Evolutionary conservation across 2,888 invertebrate species (phyloP), one percentile per base, ranked within the genome.

Genomic region (Acronicta alni): DNA sequence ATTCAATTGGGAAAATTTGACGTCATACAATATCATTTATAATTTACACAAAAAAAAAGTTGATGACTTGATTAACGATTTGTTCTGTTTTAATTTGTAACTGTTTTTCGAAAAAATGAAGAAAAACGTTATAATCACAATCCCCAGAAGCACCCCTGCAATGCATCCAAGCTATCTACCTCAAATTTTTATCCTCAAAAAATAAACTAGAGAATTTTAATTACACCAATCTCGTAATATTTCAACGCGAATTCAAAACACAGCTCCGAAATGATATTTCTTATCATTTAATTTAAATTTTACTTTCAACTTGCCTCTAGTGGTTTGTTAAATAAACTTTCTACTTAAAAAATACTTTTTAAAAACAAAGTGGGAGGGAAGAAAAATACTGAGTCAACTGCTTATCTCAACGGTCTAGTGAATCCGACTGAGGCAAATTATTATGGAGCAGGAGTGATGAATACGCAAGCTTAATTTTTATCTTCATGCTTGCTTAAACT

Each of bases 391-490:
- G 55, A 51, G 57, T 63, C 20, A 8, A 4, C 41, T 23, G 32
- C 66, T 72, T 73, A 73, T 73, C 73, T 55, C 54, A 47, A 47
- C 54, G 63, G 57, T 57, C 71, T 58, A 48, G 18, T 74, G 75
- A 64, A 67, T 67, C 58, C 64, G 67, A 67, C 75, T 67, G 64
- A 37, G 23, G 41, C 49, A 35, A 59, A 69, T 69, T 69, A 69
- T 69, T 69, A 69, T 59, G 65, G 44, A 37, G 38, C 55, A 47
- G 15, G 41, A 47, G 16, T 41, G 62, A 53, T 47, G 55, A 61
- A 55, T 39, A 37, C 17, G 17, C 32, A 44, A 26, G 38, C 52
- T 17, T 20, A 47, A 35, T 35, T 54, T 63, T 74, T 71, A 73
- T 73, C 74, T 74, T 74, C 46, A 56, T 61, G 45, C 54, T 64